phyloP scores from a whole-genome alignment of 2,888 invertebrate genomes.

The Calameuta filiformis region DNA sequence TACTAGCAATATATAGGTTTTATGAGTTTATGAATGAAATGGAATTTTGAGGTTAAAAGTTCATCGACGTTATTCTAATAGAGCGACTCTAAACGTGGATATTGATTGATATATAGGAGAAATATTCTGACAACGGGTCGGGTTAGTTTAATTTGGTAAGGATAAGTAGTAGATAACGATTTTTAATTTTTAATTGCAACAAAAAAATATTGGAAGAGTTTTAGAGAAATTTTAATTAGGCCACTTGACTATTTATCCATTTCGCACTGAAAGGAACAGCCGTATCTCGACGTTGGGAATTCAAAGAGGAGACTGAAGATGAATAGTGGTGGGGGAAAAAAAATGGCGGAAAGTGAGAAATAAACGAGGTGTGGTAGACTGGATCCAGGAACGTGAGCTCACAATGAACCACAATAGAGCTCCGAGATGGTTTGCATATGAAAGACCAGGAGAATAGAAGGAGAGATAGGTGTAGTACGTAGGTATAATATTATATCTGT shows the following conservation, averaged over 20 bases:
- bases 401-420: slow-evolving; percentile 60
- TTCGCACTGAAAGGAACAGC: slow-evolving; percentile 41
- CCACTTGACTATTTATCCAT: slow-evolving; percentile 55
- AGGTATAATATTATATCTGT: slow-evolving; percentile 18
- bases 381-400: slow-evolving; percentile 54
- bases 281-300: slow-evolving; percentile 25
- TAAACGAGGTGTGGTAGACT: slow-evolving; percentile 59
- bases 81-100: background rate
- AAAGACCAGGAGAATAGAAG: slow-evolving; percentile 50
- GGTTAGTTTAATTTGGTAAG: background rate
- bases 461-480: slow-evolving; percentile 20
- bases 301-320: background rate
- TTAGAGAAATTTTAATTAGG: slow-evolving; percentile 54
- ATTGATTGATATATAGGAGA: background rate
- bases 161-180: background rate
- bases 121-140: background rate
- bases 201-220: background rate
- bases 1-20: background rate
- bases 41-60: background rate
- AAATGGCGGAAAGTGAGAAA: slow-evolving; percentile 41
- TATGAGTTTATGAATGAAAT: background rate
- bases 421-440: slow-evolving; percentile 61
- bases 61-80: too few species aligned
- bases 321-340: slow-evolving; percentile 14
- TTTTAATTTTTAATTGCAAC: too few species aligned